phyloP scores from a whole-genome alignment of 2,113 vertebrate species.

The Leptodactylus fuscus region DNA sequence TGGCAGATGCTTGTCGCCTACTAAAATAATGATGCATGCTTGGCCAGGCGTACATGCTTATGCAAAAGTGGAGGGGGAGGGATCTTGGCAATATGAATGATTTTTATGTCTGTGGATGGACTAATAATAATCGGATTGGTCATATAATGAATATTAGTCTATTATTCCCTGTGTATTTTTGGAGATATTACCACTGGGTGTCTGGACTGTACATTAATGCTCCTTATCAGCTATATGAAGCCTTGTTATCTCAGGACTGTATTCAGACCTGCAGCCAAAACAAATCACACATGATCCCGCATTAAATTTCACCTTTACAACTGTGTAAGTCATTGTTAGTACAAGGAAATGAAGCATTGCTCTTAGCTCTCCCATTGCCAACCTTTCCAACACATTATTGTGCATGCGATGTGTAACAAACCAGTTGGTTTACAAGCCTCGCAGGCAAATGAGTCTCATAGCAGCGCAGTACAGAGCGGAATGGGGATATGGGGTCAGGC shows the following conservation, averaged over 20 bases:
- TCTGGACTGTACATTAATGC: neutral
- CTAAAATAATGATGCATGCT: too few relatives aligned
- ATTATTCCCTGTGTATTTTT: neutral
- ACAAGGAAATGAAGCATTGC: slow-evolving; percentile 18
- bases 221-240: neutral
- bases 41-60: too few relatives aligned
- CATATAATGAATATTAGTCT: neutral
- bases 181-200: neutral
- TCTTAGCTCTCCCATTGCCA: neutral
- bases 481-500: neutral
- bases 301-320: slow-evolving; percentile 20
- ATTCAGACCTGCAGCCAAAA: neutral
- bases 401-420: neutral
- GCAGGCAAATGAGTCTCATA: neutral
- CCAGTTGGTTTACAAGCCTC: too few relatives aligned
- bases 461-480: neutral
- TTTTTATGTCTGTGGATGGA: too few relatives aligned
- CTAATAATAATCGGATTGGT: neutral
- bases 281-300: slow-evolving; percentile 22
- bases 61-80: too few relatives aligned
- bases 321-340: slow-evolving; percentile 35
- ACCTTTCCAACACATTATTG: neutral
- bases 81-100: neutral
- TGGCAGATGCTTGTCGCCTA: too few relatives aligned
- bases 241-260: neutral